Evolutionary conservation across 2,797 vertebrate species (phyloP).

Genomic region (Macropus fuliginosus): DNA sequence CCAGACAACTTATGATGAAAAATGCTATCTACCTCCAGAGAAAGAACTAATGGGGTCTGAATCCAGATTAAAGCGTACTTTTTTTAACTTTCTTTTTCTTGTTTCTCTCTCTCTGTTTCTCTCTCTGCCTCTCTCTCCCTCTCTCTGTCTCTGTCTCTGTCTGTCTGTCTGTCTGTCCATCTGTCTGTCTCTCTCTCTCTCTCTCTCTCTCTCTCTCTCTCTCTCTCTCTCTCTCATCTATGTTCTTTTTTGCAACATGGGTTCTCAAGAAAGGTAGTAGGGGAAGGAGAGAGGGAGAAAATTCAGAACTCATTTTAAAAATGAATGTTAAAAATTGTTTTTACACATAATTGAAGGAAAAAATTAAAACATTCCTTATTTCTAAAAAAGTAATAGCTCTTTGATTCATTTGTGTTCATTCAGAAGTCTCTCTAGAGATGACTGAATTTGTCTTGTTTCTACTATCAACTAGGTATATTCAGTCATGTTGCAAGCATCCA

Average conservation of each 20-base stretch:
- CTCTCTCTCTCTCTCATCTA: too few relatives aligned
- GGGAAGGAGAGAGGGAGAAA: neutral
- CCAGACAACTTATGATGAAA: neutral
- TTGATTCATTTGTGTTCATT: neutral
- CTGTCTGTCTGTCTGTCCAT: too few relatives aligned
- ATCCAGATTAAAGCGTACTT: neutral
- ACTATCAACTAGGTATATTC: neutral
- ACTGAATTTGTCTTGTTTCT: neutral
- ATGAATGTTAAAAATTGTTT: neutral
- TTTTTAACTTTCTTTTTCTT: neutral
- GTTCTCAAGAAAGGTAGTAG: neutral
- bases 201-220: too few relatives aligned
- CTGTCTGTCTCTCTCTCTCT: too few relatives aligned
- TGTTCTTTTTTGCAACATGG: neutral
- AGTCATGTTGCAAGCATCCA: neutral
- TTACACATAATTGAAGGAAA: neutral
- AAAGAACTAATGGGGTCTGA: neutral
- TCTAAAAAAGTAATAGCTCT: neutral
- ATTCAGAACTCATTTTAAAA: neutral
- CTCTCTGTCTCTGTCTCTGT: too few relatives aligned
- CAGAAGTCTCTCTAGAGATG: neutral
- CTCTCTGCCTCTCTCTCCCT: too few relatives aligned
- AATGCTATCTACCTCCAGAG: neutral
- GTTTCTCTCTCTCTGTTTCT: too few relatives aligned
- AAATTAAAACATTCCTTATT: neutral